Conservation (phyloP, 2,113 vertebrate genomes). For the Heterotis niloticus region DNA sequence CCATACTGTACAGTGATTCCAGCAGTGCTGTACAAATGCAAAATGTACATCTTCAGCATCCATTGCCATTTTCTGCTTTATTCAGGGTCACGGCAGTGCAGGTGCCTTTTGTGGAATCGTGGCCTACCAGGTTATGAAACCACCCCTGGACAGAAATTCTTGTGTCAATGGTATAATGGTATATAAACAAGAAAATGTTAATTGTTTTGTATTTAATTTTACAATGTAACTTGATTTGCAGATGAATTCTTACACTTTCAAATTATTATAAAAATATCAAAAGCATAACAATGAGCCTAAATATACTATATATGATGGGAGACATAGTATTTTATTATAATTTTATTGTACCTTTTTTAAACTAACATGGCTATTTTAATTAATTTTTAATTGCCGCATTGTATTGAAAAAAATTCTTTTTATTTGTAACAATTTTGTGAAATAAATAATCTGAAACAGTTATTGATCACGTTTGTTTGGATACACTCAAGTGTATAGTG, state of each 20-base stretch:
- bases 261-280: not conserved
- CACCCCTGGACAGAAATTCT: too few species aligned
- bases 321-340: too few species aligned
- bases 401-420: conserved; percentile 47
- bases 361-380: conserved; percentile 38
- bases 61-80: not conserved
- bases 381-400: conserved; percentile 40
- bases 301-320: not conserved
- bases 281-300: too few species aligned
- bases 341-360: conserved; percentile 33
- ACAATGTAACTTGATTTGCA: not conserved
- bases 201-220: not conserved
- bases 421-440: conserved; percentile 30
- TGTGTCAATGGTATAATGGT: too few species aligned
- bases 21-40: too few species aligned
- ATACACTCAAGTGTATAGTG: too few species aligned
- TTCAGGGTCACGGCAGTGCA: not conserved
- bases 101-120: not conserved
- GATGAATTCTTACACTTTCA: not conserved
- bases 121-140: not conserved
- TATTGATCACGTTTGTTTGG: too few species aligned
- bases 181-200: too few species aligned
- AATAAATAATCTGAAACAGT: too few species aligned
- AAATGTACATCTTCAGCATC: not conserved
- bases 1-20: not conserved